Evolutionary conservation across 2,797 vertebrate species (phyloP).

Genomic region (Cuniculus paca): DNA sequence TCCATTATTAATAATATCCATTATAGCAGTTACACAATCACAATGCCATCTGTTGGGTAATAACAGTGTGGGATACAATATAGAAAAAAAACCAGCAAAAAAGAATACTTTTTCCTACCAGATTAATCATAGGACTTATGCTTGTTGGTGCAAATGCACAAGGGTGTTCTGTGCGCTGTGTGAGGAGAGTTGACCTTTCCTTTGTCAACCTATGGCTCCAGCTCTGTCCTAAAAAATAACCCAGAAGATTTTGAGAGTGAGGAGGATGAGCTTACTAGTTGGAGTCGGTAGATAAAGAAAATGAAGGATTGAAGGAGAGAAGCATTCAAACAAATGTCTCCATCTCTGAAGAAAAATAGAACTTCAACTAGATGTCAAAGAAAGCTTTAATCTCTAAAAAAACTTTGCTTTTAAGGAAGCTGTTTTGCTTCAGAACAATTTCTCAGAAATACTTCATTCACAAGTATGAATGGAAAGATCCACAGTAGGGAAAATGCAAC

Average conservation of each 20-base stretch:
- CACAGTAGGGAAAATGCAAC: neutral
- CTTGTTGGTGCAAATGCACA: neutral
- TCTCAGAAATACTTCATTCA: neutral
- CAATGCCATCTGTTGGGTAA: conserved; percentile 47
- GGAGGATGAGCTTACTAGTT: neutral
- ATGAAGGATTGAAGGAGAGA: neutral
- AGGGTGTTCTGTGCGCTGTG: neutral
- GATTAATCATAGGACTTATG: neutral
- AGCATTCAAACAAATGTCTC: neutral
- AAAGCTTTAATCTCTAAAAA: neutral
- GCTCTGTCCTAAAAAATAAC: conserved; percentile 11
- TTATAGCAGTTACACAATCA: conserved; percentile 28
- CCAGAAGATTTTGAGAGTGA: neutral
- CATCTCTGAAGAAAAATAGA: neutral
- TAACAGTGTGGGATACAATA: neutral
- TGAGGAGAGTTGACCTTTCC: neutral
- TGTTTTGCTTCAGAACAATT: neutral
- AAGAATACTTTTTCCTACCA: neutral
- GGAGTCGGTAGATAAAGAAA: neutral
- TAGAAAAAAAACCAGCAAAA: neutral
- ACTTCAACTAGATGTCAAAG: neutral
- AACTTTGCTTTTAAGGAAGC: neutral
- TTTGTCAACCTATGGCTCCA: neutral
- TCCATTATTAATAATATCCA: conserved; percentile 59
- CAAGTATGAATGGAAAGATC: neutral